Base-by-base conservation (phyloP, 2,113 vertebrate species). In the Benitochromis conjunctus region DNA sequence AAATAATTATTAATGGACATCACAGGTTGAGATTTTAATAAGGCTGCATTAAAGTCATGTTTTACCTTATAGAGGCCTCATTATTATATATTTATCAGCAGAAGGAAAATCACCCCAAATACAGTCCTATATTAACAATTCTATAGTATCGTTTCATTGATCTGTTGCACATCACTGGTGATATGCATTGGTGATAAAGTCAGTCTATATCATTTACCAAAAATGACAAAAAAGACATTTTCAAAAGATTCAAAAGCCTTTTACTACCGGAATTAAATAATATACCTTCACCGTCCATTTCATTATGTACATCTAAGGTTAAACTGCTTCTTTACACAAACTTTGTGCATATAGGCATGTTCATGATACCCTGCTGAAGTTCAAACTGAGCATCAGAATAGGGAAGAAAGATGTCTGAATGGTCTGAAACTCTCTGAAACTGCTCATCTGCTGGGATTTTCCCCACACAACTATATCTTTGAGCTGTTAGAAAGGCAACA, bases 341-440 rank as follows among this genome's bases (percentile, higher is more conserved):
- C 21, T 16, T 16, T 41, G 41, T 48, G 21, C 14, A 46, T 71
- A 26, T 71, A 48, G 21, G 14, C 9, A 18, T 26, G 41, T 24
- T 29, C 13, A 4, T 0, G 21, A 48, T 71, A 3, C 3, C 66
- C 21, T 71, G 21, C 38, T 48, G 41, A 71, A 48, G 38, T 48
- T 71, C 41, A 4, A 1, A 71, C 16, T 0, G 0, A 46, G 13
- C 38, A 48, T 7, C 5, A 48, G 5, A 48, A 48, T 48, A 6
- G 13, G 6, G 5, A 14, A 48, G 13, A 7, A 16, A 16, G 13
- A 5, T 16, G 46, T 13, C n/a, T n/a, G n/a, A n/a, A 13, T 48
- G 46, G 14, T 48, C 46, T 16, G 46, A 16, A 9, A 6, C 14
- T 48, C 14, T 48, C 46, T 16, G 46, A 48, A 48, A 48, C 14